phyloP scores from a whole-genome alignment of 2,797 vertebrate species.

The Sebastes goodei region DNA sequence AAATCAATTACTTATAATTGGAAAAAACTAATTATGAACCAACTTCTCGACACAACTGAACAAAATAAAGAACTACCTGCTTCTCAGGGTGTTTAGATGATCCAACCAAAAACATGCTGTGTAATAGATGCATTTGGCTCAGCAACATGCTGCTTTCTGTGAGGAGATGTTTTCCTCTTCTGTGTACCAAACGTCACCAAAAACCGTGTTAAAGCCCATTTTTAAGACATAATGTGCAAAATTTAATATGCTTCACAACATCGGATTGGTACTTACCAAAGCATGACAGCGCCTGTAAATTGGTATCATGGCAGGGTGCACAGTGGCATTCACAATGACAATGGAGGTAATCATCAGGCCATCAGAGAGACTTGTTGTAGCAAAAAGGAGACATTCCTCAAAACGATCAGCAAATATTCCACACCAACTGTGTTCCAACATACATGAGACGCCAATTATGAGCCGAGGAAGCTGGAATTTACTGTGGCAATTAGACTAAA shows the following conservation, averaged over 20 bases:
- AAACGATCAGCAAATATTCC: not conserved
- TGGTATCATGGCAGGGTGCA: slow-evolving; percentile 49
- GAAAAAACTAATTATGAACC: not conserved
- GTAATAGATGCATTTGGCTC: slow-evolving; percentile 13
- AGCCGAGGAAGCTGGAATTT: not conserved
- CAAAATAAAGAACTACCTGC: not conserved
- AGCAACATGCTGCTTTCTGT: not conserved
- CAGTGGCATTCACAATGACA: slow-evolving; percentile 45
- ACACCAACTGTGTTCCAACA: not conserved
- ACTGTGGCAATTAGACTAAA: slow-evolving; percentile 3
- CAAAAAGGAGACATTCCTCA: slow-evolving; percentile 7
- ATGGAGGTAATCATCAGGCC: slow-evolving; percentile 46
- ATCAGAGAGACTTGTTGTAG: slow-evolving; percentile 34
- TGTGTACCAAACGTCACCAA: slow-evolving; percentile 9
- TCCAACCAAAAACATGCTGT: slow-evolving; percentile 3
- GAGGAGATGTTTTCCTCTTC: slow-evolving; percentile 5
- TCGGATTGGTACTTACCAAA: slow-evolving; percentile 45
- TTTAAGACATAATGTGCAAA: slow-evolving; percentile 32
- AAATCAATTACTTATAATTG: not conserved
- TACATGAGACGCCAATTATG: slow-evolving; percentile 18
- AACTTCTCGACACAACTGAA: not conserved
- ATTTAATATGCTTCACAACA: slow-evolving; percentile 38
- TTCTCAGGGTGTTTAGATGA: not conserved
- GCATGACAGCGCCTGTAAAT: slow-evolving; percentile 47
- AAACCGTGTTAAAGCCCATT: slow-evolving; percentile 32